phyloP scores from a whole-genome alignment of 2,113 vertebrate species.

The Psilopogon haemacephalus region DNA sequence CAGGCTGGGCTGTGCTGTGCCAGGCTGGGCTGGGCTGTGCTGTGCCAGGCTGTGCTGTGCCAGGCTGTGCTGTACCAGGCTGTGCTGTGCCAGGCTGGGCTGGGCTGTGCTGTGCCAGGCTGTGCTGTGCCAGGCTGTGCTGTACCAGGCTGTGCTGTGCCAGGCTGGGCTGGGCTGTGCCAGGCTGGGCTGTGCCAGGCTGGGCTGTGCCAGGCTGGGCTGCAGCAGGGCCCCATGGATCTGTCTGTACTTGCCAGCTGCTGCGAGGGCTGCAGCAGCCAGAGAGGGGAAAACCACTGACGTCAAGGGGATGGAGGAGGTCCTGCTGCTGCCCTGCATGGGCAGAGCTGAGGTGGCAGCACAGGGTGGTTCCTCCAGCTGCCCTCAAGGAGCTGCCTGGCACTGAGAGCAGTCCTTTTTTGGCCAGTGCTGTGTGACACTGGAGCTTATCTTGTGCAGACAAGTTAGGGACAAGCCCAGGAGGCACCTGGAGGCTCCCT shows the following conservation, averaged over 20 bases:
- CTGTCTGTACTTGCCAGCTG: neutral
- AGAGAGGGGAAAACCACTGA: conserved; percentile 10
- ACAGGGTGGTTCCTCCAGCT: neutral
- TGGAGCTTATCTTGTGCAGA: accelerated
- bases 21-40: too few relatives aligned
- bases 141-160: neutral
- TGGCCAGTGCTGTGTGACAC: neutral
- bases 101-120: too few relatives aligned
- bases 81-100: too few relatives aligned
- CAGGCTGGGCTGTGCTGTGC: neutral
- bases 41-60: too few relatives aligned
- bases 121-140: too few relatives aligned
- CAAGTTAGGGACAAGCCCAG: neutral
- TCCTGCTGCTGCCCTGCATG: neutral
- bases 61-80: too few relatives aligned
- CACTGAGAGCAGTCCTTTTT: neutral
- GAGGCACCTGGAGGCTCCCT: neutral
- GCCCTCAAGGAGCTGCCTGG: neutral
- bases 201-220: neutral
- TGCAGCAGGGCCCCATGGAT: neutral
- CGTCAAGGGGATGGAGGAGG: neutral
- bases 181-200: too few relatives aligned
- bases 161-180: too few relatives aligned
- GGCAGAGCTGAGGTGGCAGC: neutral
- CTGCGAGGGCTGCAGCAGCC: neutral